Conservation (phyloP, 2,113 vertebrate species). For the Chascanopsetta lugubris region DNA sequence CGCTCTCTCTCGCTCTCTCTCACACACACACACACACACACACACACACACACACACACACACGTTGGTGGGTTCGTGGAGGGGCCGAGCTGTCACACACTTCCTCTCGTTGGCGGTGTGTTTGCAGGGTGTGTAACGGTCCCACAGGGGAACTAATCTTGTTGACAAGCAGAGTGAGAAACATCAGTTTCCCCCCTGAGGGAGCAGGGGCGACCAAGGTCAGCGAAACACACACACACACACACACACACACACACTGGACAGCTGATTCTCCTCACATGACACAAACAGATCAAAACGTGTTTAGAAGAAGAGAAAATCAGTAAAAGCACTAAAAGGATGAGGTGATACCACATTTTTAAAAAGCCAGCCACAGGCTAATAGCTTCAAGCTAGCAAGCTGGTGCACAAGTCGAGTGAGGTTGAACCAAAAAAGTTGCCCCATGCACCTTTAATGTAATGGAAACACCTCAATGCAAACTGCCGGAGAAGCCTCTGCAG, state of each 20-base stretch:
- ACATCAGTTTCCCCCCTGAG: conserved; percentile 51
- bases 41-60: conserved; percentile 22
- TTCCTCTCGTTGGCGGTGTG: conserved; percentile 56
- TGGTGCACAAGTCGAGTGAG: too few relatives aligned
- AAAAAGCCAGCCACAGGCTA: too few relatives aligned
- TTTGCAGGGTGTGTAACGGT: conserved; percentile 62
- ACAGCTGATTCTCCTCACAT: conserved; percentile 7
- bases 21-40: conserved; percentile 24
- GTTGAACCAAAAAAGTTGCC: too few relatives aligned
- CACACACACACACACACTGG: conserved; percentile 7
- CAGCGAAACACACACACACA: conserved; percentile 37
- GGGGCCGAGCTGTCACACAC: conserved; percentile 55
- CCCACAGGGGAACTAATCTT: conserved; percentile 69
- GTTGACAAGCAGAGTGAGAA: conserved; percentile 74
- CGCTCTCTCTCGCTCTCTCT: too few relatives aligned
- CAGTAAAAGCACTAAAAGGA: too few relatives aligned
- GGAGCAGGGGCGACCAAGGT: conserved; percentile 52
- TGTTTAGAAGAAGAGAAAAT: too few relatives aligned
- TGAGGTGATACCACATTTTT: too few relatives aligned
- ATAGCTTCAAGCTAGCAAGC: too few relatives aligned
- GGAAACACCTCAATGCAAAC: too few relatives aligned
- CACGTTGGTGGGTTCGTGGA: conserved; percentile 27
- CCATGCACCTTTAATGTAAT: too few relatives aligned
- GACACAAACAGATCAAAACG: background rate
- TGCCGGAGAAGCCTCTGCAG: background rate